Evolutionary conservation across 2,113 vertebrate species (phyloP).

Genomic region (Oxyruncus cristatus): DNA sequence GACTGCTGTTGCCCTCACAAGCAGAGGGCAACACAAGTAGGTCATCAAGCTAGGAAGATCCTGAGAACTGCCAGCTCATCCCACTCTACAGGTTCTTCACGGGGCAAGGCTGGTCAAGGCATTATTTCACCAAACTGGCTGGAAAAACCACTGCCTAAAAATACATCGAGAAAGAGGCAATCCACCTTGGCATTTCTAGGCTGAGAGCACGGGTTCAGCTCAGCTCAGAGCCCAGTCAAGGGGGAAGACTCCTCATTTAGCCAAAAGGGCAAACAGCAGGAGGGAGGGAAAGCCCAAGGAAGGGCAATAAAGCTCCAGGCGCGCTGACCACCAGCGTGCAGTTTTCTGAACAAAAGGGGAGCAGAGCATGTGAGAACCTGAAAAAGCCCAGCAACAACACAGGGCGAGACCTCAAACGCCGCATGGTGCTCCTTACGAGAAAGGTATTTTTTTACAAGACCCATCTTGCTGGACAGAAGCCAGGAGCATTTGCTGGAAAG

Average conservation of each 20-base stretch:
- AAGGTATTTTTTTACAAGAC: background rate
- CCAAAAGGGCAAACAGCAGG: background rate
- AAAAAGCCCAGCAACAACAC: background rate
- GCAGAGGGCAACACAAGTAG: background rate
- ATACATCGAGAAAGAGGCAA: background rate
- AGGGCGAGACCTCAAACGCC: background rate
- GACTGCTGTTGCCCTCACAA: background rate
- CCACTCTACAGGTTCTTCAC: background rate
- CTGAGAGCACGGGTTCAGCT: rapidly evolving
- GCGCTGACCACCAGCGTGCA: rapidly evolving
- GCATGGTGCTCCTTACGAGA: rapidly evolving
- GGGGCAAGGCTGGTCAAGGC: background rate
- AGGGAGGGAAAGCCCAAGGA: background rate
- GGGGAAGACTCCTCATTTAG: background rate
- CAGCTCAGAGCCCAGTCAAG: background rate
- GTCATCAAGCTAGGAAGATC: background rate
- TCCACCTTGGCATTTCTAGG: background rate
- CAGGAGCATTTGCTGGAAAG: background rate
- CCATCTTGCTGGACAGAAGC: background rate
- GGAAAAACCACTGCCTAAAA: background rate
- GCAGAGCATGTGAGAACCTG: background rate
- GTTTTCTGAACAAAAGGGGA: background rate
- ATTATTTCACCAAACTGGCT: background rate
- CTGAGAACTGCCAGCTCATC: background rate
- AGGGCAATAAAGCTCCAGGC: background rate